These are phyloP conservation scores for Vespertilio murinus DNA, from an alignment of 2,797 vertebrate species.

Conservation along the genomic window DNA sequence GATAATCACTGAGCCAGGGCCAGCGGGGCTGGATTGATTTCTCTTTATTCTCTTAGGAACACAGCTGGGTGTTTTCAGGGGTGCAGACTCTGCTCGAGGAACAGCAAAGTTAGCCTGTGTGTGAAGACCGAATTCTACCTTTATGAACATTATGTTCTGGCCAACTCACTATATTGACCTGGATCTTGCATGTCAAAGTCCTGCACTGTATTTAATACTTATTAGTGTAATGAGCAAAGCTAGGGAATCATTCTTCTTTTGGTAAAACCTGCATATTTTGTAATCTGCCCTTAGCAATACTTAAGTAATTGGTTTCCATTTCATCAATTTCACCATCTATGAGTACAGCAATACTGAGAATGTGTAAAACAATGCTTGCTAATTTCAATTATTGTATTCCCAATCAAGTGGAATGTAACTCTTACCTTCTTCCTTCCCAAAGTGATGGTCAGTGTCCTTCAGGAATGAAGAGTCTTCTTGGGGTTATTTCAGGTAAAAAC, in stretches of 20 bases:
- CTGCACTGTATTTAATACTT: neutral
- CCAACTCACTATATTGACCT: neutral
- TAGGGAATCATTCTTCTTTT: neutral
- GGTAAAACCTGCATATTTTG: neutral
- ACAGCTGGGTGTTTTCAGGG: neutral
- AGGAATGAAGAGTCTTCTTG: conserved; percentile 3
- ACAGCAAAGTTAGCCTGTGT: neutral
- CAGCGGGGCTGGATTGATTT: neutral
- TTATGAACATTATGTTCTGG: neutral
- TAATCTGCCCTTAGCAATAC: neutral
- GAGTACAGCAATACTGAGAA: neutral
- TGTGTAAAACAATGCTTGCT: neutral
- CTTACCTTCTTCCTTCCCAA: conserved; percentile 59
- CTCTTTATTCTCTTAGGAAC: neutral
- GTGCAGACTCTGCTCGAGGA: neutral
- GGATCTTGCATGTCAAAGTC: neutral
- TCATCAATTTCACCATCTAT: neutral
- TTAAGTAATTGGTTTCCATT: neutral
- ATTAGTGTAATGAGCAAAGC: neutral
- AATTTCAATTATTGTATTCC: neutral
- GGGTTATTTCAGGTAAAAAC: conserved; percentile 1
- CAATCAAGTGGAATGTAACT: neutral
- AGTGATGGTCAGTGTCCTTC: neutral
- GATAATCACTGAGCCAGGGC: no score
- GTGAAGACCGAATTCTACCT: neutral